Conservation (phyloP, 2,888 invertebrate species). For the Hypselothyrea guttata region DNA sequence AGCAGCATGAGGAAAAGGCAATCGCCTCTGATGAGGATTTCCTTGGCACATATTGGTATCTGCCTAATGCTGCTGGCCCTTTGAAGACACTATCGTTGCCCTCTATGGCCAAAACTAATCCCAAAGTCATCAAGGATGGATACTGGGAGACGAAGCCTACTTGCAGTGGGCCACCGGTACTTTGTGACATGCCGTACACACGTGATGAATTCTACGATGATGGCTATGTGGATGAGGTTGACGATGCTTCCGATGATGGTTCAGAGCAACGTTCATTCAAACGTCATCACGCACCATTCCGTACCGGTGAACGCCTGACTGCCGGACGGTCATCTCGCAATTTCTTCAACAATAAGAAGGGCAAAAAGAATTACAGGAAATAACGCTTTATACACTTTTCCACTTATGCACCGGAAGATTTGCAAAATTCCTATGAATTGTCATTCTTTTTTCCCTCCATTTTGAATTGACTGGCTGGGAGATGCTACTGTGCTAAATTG, state of each 20-base stretch:
- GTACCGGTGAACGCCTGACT: slow-evolving; percentile 1
- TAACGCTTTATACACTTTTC: slow-evolving; percentile 16
- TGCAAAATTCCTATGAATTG: too few relatives aligned
- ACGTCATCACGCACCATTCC: slow-evolving; percentile 9
- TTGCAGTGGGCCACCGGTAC: too few relatives aligned
- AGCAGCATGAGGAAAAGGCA: slow-evolving; percentile 16
- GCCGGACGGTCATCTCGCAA: slow-evolving; percentile 23
- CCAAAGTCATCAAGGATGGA: not conserved
- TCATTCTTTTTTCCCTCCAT: too few relatives aligned
- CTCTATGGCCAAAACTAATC: too few relatives aligned
- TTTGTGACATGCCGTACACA: too few relatives aligned
- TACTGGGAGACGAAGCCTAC: too few relatives aligned
- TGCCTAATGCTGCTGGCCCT: slow-evolving; percentile 7
- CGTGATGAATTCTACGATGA: too few relatives aligned
- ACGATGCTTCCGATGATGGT: not conserved
- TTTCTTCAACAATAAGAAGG: slow-evolving; percentile 36
- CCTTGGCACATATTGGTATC: slow-evolving; percentile 32
- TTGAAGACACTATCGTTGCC: not conserved
- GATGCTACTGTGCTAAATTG: too few relatives aligned
- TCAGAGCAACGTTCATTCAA: slow-evolving; percentile 17
- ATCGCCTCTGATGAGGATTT: slow-evolving; percentile 52
- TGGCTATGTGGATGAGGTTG: not conserved
- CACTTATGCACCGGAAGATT: not conserved
- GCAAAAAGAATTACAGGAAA: slow-evolving; percentile 43
- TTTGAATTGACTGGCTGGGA: too few relatives aligned